These are phyloP conservation scores for Philypnodon macrostomus DNA, from an alignment of 2,797 vertebrate genomes.

Conservation along the genomic window DNA sequence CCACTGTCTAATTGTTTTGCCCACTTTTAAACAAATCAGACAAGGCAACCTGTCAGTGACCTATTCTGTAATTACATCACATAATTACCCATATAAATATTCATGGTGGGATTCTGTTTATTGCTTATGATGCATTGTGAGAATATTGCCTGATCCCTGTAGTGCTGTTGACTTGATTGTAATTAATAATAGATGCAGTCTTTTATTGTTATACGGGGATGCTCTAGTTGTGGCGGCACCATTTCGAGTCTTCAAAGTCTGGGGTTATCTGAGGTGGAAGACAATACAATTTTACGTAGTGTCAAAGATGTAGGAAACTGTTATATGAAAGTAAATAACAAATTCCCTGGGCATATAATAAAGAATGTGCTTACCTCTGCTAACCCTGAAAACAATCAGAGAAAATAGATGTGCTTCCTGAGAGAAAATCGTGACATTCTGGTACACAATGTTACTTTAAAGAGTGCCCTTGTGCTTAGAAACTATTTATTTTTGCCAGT, in stretches of 20 bases:
- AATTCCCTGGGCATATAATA: constrained; percentile 9
- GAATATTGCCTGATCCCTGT: constrained; percentile 23
- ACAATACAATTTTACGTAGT: constrained; percentile 26
- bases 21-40: constrained; percentile 28
- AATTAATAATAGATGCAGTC: constrained; percentile 52
- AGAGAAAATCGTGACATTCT: constrained; percentile 26
- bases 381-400: constrained; percentile 24
- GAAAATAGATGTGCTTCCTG: constrained; percentile 4
- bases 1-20: constrained; percentile 45
- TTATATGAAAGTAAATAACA: constrained; percentile 13
- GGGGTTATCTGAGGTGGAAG: constrained; percentile 63
- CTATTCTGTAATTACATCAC: neutral
- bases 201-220: constrained; percentile 31
- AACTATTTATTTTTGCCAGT: constrained; percentile 7
- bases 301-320: constrained; percentile 16
- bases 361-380: constrained; percentile 19
- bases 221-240: constrained; percentile 35
- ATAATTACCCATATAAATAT: constrained; percentile 10
- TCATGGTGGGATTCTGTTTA: neutral
- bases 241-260: constrained; percentile 45
- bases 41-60: constrained; percentile 5
- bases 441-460: constrained; percentile 11
- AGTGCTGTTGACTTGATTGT: constrained; percentile 35
- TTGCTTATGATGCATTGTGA: constrained; percentile 7
- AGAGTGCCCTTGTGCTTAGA: constrained; percentile 13